Evolutionary conservation across 1,140 invertebrate species (phyloP), one percentile per base, ranked within the genome.

Genomic region (Charaxes varanes): DNA sequence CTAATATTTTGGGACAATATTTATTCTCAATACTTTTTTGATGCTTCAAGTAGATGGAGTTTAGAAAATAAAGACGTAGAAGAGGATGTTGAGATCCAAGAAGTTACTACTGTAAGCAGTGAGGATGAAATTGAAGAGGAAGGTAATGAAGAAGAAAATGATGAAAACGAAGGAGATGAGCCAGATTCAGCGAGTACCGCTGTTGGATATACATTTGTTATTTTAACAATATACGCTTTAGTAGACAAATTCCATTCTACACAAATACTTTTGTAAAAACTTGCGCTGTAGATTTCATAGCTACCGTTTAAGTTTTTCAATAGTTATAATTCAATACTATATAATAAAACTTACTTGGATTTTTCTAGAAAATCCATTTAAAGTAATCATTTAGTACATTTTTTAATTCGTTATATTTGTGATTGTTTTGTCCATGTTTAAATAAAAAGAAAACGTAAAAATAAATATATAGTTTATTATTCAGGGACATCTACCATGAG

Each of bases 1-100:
- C n/a, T 74, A 18, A 24, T 16, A 3, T 81, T 78, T 35, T 81
- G 77, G 77, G 53, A 77, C 23, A 19, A 53, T 3, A 67, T 81
- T 40, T 81, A 81, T 42, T 28, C 48, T 8, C 11, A 56, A 4
- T 50, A 72, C 45, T 81, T 70, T 31, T 24, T 63, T 11, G 71
- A 78, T 41, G 77, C 72, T 12, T 22, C 51, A 30, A 58, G 64
- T 18, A 61, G 27, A 27, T 81, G 65, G 62, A 41, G 43, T 1
- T 16, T 74, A 23, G 44, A 11, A 19, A 45, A 52, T 17, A 60
- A 46, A 11, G 36, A 41, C 21, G 62, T 53, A 3, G 59, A 56
- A 12, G 48, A n/a, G n/a, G n/a, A n/a, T n/a, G n/a, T n/a, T n/a
- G n/a, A n/a, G n/a, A n/a, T n/a, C n/a, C n/a, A n/a, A n/a, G n/a